A percentile compares a stretch with the other conserved stretches of the same genome.
Conservation (phyloP, 2,888 invertebrate species). For the Cactoblastis cactorum region DNA sequence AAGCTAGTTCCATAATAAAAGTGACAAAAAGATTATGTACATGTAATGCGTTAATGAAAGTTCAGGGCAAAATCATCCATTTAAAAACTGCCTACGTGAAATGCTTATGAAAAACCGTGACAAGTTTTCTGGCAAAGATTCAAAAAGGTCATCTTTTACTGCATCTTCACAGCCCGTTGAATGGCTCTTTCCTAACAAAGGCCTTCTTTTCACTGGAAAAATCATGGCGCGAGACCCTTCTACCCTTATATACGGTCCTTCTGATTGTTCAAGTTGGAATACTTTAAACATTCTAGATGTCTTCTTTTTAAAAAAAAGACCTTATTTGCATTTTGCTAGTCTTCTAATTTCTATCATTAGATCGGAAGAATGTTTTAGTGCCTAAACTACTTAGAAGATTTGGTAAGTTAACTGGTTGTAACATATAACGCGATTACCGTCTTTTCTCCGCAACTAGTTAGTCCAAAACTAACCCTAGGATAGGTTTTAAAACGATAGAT, state of each 20-base stretch:
- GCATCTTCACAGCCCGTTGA: background rate
- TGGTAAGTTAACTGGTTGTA: no score
- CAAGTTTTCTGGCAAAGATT: conserved; percentile 8
- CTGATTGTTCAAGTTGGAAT: background rate
- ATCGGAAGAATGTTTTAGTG: no score
- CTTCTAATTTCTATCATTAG: no score
- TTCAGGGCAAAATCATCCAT: background rate
- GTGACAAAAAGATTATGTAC: no score
- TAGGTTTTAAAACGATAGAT: no score
- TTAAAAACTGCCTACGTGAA: background rate
- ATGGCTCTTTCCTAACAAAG: conserved; percentile 1
- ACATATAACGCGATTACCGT: no score
- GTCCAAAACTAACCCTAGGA: no score
- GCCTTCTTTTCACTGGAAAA: background rate
- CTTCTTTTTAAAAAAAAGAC: background rate
- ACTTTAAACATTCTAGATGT: background rate
- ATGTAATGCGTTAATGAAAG: no score
- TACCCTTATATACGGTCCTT: background rate
- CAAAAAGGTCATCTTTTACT: conserved; percentile 8
- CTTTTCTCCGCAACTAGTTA: no score
- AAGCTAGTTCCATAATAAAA: no score
- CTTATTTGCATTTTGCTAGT: background rate
- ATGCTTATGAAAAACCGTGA: background rate
- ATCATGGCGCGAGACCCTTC: background rate
- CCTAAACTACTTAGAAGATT: no score